Evolutionary conservation across 1,140 invertebrate genomes (phyloP).

Genomic region (Aphidius gifuensis): DNA sequence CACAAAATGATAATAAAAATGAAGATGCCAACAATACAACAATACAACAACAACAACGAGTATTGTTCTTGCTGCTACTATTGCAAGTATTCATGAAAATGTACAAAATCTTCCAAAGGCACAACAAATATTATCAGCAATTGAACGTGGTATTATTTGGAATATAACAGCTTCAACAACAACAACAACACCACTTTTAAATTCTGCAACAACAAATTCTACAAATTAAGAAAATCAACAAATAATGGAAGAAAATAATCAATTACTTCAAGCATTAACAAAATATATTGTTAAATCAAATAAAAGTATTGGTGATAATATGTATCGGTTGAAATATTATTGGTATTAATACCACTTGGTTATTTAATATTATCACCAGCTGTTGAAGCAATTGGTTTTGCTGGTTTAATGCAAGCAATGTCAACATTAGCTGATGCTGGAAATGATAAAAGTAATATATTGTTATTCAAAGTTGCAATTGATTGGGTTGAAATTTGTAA

Average conservation of each 20-base stretch:
- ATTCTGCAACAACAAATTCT: conserved; percentile 36
- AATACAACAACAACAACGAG: conserved; percentile 30
- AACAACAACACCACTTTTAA: conserved; percentile 34
- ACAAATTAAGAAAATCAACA: conserved; percentile 50
- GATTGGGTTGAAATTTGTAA: conserved; percentile 74
- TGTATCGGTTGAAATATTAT: conserved; percentile 71
- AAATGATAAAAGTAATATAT: conserved; percentile 69
- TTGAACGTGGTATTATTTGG: too few species aligned
- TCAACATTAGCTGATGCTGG: conserved; percentile 82
- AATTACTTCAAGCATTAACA: conserved; percentile 69
- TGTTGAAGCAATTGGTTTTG: conserved; percentile 71
- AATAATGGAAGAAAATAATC: conserved; percentile 66
- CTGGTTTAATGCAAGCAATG: conserved; percentile 76
- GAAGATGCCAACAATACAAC: conserved; percentile 38
- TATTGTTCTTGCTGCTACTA: conserved; percentile 32
- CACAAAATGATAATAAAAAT: conserved; percentile 22
- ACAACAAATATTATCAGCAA: conserved; percentile 4
- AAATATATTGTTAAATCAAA: conserved; percentile 74
- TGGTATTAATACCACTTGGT: conserved; percentile 73
- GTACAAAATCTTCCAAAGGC: conserved; percentile 37
- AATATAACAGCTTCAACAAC: background rate
- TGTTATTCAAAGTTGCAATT: conserved; percentile 75
- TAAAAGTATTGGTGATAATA: conserved; percentile 61
- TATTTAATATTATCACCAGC: conserved; percentile 64
- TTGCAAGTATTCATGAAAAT: conserved; percentile 26